Conservation (phyloP, 2,888 invertebrate species). For the Drosophila infuscata region DNA sequence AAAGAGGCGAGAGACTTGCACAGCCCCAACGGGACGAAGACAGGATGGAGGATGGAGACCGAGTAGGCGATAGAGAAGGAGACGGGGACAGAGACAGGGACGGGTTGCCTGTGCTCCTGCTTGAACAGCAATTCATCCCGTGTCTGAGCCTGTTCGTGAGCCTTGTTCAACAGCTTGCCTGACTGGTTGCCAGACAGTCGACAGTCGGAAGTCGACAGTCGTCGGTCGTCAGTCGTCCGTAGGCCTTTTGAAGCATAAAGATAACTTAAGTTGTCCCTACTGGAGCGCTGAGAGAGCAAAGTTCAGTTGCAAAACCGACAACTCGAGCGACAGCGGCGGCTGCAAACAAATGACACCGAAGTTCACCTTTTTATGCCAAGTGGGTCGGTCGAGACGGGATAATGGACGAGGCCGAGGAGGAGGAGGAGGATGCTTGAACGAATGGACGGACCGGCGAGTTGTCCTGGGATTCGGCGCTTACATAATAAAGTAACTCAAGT, state of each 20-base stretch:
- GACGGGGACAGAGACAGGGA: neutral
- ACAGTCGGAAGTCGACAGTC: conserved; percentile 1
- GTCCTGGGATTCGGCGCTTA: conserved; percentile 52
- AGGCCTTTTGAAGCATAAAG: conserved; percentile 74
- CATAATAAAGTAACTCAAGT: conserved; percentile 67
- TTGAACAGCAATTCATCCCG: neutral
- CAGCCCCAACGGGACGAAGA: conserved; percentile 38
- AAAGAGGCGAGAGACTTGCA: conserved; percentile 44
- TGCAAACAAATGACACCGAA: conserved; percentile 69
- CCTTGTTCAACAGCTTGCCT: conserved; percentile 59
- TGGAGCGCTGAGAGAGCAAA: conserved; percentile 44
- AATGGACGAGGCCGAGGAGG: neutral
- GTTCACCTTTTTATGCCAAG: conserved; percentile 69
- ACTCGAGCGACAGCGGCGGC: conserved; percentile 40
- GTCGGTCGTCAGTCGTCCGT: conserved; percentile 44
- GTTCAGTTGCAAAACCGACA: conserved; percentile 57
- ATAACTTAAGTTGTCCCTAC: conserved; percentile 72
- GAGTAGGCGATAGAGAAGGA: neutral
- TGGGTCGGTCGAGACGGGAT: conserved; percentile 7
- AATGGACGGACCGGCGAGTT: conserved; percentile 6
- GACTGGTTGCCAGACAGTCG: conserved; percentile 53
- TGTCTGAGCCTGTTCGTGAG: conserved; percentile 2
- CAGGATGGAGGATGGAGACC: neutral
- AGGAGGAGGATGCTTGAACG: neutral
- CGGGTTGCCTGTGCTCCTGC: conserved; percentile 8